Percentiles rank a stretch among this genome's conserved stretches.
Conservation (phyloP, 2,888 invertebrate species). For the Hyppa rectilinea region DNA sequence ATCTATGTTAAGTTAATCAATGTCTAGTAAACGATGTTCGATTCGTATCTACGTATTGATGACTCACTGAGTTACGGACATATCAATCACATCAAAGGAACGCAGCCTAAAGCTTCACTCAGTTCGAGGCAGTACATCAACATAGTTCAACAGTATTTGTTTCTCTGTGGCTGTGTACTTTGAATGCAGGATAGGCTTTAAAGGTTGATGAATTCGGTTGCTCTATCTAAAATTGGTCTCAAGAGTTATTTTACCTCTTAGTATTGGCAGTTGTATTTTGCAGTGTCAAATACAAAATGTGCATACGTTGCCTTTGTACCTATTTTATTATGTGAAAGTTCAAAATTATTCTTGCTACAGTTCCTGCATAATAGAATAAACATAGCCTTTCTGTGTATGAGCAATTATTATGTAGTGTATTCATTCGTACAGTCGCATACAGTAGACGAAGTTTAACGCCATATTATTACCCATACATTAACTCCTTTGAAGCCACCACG, state of each 20-base stretch:
- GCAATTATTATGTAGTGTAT: constrained; percentile 1
- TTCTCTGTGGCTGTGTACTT: neutral
- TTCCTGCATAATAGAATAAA: neutral
- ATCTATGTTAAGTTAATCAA: too few species aligned
- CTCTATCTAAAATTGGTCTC: constrained; percentile 1
- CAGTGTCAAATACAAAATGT: neutral
- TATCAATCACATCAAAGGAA: neutral
- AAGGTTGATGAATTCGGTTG: constrained; percentile 7
- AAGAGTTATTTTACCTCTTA: neutral
- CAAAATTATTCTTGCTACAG: neutral
- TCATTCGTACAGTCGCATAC: constrained; percentile 2
- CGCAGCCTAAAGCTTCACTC: neutral
- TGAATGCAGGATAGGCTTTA: constrained; percentile 9
- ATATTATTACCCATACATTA: constrained; percentile 55
- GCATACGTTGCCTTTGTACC: neutral
- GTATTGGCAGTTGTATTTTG: neutral
- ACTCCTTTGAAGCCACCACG: constrained; percentile 45
- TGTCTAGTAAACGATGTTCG: neutral
- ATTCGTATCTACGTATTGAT: neutral
- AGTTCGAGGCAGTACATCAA: neutral
- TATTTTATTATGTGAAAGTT: neutral
- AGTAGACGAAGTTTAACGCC: constrained; percentile 40
- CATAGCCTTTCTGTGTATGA: neutral
- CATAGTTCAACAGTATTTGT: constrained; percentile 9
- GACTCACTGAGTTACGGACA: neutral